phyloP scores from a whole-genome alignment of 2,888 invertebrate species.

The Pachycephus smyrnensis region DNA sequence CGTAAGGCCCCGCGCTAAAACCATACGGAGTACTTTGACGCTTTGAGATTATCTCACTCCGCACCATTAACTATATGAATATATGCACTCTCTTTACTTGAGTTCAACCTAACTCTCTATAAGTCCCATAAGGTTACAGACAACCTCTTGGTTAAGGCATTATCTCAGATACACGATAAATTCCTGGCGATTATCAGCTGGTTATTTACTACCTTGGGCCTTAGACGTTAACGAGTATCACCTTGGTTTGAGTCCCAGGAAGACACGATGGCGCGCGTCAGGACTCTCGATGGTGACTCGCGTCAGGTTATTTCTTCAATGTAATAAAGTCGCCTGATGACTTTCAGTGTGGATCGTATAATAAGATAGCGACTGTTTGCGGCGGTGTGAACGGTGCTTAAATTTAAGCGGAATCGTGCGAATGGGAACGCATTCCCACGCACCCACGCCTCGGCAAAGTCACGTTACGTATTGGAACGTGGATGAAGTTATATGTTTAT shows the following conservation, averaged over 20 bases:
- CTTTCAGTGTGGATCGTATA: background rate
- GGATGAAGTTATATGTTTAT: background rate
- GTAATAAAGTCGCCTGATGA: background rate
- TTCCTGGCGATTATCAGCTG: background rate
- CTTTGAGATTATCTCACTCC: background rate
- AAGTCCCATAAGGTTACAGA: background rate
- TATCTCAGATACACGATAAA: background rate
- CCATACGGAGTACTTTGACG: slow-evolving; percentile 7
- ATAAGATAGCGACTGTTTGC: background rate
- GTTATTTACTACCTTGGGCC: background rate
- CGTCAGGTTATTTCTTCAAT: background rate
- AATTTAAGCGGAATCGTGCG: slow-evolving; percentile 8
- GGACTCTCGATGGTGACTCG: background rate
- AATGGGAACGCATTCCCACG: slow-evolving; percentile 37
- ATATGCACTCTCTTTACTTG: background rate
- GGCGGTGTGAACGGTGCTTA: slow-evolving; percentile 10
- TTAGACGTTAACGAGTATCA: slow-evolving; percentile 35
- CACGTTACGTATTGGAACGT: background rate
- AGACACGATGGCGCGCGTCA: background rate
- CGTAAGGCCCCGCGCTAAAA: slow-evolving; percentile 36
- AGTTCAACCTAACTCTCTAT: background rate
- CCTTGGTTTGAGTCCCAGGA: background rate
- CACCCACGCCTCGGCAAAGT: slow-evolving; percentile 30
- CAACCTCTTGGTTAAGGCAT: background rate
- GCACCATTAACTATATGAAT: background rate